Percentiles rank a stretch among this genome's conserved stretches.
Conservation (phyloP, 2,797 vertebrate genomes). For the Ambastaia sidthimunki region DNA sequence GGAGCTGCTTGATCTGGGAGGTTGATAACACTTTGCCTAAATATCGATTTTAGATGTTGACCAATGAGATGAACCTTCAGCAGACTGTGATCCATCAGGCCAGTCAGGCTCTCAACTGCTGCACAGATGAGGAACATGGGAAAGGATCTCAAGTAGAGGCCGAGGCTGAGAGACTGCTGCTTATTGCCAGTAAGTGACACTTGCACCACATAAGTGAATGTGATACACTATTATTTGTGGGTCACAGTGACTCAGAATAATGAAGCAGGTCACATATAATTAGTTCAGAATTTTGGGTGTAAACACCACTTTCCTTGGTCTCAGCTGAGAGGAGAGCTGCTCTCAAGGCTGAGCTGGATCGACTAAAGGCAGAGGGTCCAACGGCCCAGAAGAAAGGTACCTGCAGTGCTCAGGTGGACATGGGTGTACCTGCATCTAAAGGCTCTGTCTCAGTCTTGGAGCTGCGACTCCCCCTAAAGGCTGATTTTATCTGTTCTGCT, state of each 20-base stretch:
- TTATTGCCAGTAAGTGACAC: constrained; percentile 87
- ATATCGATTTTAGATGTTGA: constrained; percentile 79
- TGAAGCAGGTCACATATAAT: neutral
- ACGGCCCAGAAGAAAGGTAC: constrained; percentile 74
- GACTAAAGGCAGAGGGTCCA: constrained; percentile 82
- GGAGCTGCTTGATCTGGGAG: neutral
- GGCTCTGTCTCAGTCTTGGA: constrained; percentile 91
- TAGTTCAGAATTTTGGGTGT: neutral
- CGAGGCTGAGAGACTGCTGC: constrained; percentile 91
- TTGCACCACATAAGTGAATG: too few species aligned
- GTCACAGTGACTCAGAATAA: neutral
- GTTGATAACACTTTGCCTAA: neutral
- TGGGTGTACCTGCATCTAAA: constrained; percentile 78
- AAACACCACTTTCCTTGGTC: constrained; percentile 28
- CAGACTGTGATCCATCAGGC: constrained; percentile 96
- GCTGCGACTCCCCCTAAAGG: constrained; percentile 91
- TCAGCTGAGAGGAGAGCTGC: constrained; percentile 87
- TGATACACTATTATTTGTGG: neutral
- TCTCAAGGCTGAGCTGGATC: constrained; percentile 86
- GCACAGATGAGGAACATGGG: constrained; percentile 94
- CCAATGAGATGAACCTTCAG: constrained; percentile 92
- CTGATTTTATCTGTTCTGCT: constrained; percentile 91
- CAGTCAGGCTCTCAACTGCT: constrained; percentile 97
- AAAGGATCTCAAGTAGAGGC: constrained; percentile 96
- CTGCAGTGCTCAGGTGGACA: constrained; percentile 46